Evolutionary conservation across 2,797 vertebrate genomes (phyloP).

Genomic region (Brachyrhaphis roseni): DNA sequence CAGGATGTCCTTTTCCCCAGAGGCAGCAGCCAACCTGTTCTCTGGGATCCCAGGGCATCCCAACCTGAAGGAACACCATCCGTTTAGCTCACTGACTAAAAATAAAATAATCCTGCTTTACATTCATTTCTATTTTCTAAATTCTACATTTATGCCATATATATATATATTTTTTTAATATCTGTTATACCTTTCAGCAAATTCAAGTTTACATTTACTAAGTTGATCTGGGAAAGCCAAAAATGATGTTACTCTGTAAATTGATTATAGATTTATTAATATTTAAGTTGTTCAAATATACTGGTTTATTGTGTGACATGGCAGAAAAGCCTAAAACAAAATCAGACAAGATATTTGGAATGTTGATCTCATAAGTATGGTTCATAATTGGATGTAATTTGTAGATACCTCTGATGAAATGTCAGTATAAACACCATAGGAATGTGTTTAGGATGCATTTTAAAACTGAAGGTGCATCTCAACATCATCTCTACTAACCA

Average conservation of each 20-base stretch:
- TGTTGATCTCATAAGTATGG: no score
- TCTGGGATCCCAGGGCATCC: not conserved
- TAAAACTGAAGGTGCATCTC: not conserved
- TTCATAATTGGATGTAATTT: no score
- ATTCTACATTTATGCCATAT: no score
- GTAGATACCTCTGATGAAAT: no score
- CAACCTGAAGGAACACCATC: not conserved
- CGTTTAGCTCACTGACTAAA: not conserved
- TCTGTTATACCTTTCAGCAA: not conserved
- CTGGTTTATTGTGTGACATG: not conserved
- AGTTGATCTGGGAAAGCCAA: not conserved
- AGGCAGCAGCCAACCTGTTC: not conserved
- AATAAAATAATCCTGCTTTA: not conserved
- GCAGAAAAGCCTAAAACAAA: not conserved
- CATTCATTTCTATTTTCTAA: no score
- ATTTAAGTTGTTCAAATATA: not conserved
- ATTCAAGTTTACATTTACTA: no score
- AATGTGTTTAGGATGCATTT: not conserved
- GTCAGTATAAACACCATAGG: no score
- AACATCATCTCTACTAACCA: not conserved
- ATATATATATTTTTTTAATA: no score
- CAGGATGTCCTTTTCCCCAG: not conserved
- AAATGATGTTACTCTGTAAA: not conserved
- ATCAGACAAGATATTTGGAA: no score
- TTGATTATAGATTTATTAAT: not conserved